Percentiles rank a stretch among this genome's conserved stretches.
phyloP scores from a whole-genome alignment of 2,797 vertebrate species.

The Manis pentadactyla region DNA sequence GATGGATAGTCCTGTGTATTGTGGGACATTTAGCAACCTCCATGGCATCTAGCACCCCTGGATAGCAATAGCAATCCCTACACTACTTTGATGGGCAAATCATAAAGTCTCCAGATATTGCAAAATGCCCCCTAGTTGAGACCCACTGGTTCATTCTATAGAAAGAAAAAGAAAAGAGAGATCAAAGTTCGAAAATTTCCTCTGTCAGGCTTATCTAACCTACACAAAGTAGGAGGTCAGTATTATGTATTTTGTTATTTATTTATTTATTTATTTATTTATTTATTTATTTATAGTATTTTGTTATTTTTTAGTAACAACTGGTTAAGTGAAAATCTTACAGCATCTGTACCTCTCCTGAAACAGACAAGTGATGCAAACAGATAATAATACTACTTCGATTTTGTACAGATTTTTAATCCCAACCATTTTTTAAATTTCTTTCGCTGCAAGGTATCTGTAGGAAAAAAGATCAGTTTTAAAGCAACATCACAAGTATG shows the following conservation, averaged over 20 bases:
- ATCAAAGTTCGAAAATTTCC: neutral
- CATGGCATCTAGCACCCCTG: accelerated
- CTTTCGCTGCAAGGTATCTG: slow-evolving; percentile 3
- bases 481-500: slow-evolving; percentile 57
- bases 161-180: neutral
- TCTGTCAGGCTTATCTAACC: neutral
- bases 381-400: neutral
- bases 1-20: too few relatives aligned
- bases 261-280: too few relatives aligned
- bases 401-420: slow-evolving; percentile 33
- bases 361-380: neutral
- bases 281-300: too few relatives aligned
- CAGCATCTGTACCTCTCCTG: neutral
- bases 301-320: neutral
- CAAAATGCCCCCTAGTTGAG: neutral
- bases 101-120: neutral
- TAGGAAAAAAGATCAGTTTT: slow-evolving; percentile 37
- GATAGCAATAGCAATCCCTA: neutral
- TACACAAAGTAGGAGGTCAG: neutral
- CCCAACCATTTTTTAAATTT: neutral
- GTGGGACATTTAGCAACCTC: neutral
- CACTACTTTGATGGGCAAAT: neutral
- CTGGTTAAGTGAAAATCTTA: slow-evolving; percentile 19
- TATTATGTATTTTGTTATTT: neutral
- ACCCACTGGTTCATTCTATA: neutral